Conservation (phyloP, 2,113 vertebrate species). For the Rhinolophus ferrumequinum region DNA sequence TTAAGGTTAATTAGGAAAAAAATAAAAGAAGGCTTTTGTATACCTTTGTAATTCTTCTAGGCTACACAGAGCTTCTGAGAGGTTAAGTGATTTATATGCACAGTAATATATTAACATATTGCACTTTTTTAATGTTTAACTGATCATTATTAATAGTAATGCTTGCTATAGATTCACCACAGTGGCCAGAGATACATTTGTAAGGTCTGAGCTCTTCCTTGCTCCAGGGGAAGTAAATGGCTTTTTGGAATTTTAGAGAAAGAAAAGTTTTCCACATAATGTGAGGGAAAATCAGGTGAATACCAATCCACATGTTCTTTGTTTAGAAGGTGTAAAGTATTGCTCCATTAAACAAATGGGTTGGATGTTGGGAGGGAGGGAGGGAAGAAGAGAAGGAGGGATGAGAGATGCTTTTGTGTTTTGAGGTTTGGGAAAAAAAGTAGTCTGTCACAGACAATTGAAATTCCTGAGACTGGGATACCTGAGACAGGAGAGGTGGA, state of each 20-base stretch:
- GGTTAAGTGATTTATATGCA: neutral
- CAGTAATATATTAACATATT: neutral
- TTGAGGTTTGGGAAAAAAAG: neutral
- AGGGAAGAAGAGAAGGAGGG: neutral
- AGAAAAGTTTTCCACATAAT: neutral
- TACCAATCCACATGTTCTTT: neutral
- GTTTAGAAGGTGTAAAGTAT: neutral
- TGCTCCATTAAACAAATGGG: neutral
- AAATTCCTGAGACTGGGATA: neutral
- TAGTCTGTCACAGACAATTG: neutral
- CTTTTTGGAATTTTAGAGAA: neutral
- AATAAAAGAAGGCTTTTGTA: neutral
- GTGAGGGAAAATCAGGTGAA: neutral
- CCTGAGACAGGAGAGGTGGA: neutral
- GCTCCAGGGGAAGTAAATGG: neutral
- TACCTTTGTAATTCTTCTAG: neutral
- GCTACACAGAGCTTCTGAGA: neutral
- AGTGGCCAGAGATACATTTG: neutral
- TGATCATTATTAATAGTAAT: neutral
- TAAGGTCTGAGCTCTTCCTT: neutral
- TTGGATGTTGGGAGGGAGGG: neutral
- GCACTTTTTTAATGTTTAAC: neutral
- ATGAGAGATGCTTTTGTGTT: neutral
- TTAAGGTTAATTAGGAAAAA: neutral
- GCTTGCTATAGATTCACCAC: neutral